Conservation (phyloP, 2,888 invertebrate species). For the Mesorhabditis sp. region DNA sequence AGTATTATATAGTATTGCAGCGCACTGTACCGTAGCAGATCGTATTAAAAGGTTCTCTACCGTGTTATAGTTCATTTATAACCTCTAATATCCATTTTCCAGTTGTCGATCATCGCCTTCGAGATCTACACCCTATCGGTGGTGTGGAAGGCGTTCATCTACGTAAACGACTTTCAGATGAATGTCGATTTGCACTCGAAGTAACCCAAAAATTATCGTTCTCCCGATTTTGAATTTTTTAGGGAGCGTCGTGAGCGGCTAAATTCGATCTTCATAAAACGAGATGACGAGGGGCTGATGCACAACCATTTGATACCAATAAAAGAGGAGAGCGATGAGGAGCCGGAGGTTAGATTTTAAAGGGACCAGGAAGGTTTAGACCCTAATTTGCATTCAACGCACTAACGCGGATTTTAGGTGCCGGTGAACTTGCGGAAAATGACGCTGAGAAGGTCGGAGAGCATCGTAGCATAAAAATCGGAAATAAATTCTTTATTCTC, state of each 20-base stretch:
- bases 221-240: background rate
- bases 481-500: background rate
- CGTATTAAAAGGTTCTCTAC: background rate
- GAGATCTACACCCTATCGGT: conserved; percentile 34
- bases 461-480: background rate
- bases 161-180: conserved; percentile 29
- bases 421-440: background rate
- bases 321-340: conserved; percentile 4
- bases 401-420: background rate
- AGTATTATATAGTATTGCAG: too few relatives aligned
- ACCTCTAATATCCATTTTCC: conserved; percentile 10
- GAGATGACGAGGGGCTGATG: background rate
- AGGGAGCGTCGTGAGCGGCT: conserved; percentile 2
- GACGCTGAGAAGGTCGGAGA: background rate
- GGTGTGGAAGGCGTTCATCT: conserved; percentile 34
- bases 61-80: background rate
- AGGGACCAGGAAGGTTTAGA: background rate
- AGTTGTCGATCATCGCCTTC: conserved; percentile 30
- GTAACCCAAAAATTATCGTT: background rate
- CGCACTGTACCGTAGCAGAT: too few relatives aligned
- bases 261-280: background rate
- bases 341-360: background rate
- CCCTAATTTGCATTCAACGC: background rate
- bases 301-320: conserved; percentile 1
- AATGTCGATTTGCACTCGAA: background rate